Conservation (phyloP, 2,797 vertebrate genomes). For the Odontamblyopus lacepedii region DNA sequence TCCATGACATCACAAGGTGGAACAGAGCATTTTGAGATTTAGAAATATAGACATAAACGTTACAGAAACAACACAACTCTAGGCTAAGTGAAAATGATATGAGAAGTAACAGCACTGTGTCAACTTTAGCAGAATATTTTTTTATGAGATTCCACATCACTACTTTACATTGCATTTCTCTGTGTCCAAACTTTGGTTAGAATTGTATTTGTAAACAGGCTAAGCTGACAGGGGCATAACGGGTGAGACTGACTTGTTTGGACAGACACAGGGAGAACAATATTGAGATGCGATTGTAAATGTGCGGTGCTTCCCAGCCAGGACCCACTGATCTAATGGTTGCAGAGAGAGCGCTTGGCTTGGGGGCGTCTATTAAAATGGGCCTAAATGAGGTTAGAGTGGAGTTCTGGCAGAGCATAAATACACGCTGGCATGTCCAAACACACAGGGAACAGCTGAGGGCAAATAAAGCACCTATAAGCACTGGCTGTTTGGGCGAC, state of each 20-base stretch:
- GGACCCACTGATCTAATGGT: slow-evolving; percentile 85
- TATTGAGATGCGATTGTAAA: slow-evolving; percentile 87
- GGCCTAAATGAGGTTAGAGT: slow-evolving; percentile 73
- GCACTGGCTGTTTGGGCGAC: slow-evolving; percentile 48
- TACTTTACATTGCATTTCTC: not conserved
- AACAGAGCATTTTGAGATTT: no score
- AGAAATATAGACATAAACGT: no score
- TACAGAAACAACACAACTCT: no score
- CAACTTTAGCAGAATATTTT: not conserved
- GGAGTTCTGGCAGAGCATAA: slow-evolving; percentile 62
- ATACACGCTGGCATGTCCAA: slow-evolving; percentile 59
- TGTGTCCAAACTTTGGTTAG: not conserved
- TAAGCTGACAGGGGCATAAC: slow-evolving; percentile 53
- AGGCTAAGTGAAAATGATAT: not conserved
- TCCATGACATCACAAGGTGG: no score
- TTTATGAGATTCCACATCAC: not conserved
- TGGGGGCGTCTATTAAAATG: slow-evolving; percentile 66
- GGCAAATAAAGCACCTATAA: slow-evolving; percentile 58
- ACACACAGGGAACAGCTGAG: slow-evolving; percentile 45
- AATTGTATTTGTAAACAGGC: slow-evolving; percentile 16
- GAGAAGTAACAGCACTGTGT: not conserved
- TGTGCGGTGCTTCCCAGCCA: slow-evolving; percentile 82
- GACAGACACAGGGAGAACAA: slow-evolving; percentile 69
- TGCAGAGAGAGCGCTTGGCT: slow-evolving; percentile 69
- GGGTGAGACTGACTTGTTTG: slow-evolving; percentile 57